A percentile compares a stretch with the other conserved stretches of the same genome.
These are phyloP conservation scores for Gnathonemus longibarbis DNA, from an alignment of 2,113 vertebrate genomes.

Conservation along the genomic window DNA sequence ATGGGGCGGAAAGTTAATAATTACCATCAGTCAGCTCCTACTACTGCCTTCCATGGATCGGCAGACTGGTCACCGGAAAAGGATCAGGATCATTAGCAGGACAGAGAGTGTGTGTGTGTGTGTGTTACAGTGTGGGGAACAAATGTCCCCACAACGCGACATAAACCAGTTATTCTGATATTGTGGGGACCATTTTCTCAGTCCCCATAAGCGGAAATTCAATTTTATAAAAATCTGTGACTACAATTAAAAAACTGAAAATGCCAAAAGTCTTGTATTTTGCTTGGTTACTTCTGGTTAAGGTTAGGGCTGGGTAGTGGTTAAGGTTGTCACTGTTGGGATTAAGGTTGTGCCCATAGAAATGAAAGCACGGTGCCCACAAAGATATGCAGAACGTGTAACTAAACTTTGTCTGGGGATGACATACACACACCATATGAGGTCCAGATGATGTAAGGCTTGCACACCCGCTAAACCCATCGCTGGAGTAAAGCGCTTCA, in stretches of 20 bases:
- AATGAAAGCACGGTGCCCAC: neutral
- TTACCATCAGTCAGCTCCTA: neutral
- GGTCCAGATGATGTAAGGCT: too few species aligned
- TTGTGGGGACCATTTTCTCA: neutral
- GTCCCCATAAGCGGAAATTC: neutral
- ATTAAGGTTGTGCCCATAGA: neutral
- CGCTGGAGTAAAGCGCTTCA: too few species aligned
- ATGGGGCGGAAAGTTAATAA: conserved; percentile 3
- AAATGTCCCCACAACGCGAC: neutral
- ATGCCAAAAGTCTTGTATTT: neutral
- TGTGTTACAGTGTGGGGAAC: neutral
- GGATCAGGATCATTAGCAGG: neutral
- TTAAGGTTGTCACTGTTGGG: neutral
- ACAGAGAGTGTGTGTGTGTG: neutral
- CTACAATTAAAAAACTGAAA: neutral
- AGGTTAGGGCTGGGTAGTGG: neutral
- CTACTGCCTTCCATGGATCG: neutral
- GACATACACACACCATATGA: neutral
- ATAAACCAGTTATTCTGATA: neutral
- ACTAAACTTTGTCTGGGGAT: neutral
- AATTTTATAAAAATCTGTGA: neutral
- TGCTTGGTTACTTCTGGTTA: neutral
- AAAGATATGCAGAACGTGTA: neutral
- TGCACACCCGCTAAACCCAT: too few species aligned
- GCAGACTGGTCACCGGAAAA: neutral